Evolutionary conservation across 2,113 vertebrate species (phyloP).

Genomic region (Serinus canaria): DNA sequence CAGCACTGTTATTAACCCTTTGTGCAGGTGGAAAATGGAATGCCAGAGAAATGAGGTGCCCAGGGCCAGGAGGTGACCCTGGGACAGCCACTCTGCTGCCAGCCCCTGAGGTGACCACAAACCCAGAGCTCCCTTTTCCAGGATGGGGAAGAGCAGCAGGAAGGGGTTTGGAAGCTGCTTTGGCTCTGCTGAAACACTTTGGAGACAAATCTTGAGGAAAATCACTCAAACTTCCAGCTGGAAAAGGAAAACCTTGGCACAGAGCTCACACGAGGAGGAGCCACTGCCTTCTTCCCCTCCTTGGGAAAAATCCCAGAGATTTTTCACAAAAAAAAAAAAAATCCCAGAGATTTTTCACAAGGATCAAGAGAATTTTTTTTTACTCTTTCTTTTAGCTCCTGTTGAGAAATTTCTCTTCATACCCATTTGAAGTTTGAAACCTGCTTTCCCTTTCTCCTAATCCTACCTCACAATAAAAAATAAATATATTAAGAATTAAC

Average conservation of each 20-base stretch:
- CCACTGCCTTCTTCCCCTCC: not conserved
- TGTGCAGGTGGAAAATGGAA: not conserved
- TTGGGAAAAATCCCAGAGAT: rapidly evolving
- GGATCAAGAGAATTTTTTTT: not conserved
- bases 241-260: not conserved
- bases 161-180: too few species aligned
- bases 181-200: not conserved
- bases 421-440: not conserved
- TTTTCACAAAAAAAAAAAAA: too few species aligned
- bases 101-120: not conserved
- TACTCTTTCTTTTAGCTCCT: not conserved
- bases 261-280: rapidly evolving
- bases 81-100: not conserved
- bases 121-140: not conserved
- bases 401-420: not conserved
- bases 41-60: not conserved
- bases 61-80: not conserved
- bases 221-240: not conserved
- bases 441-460: not conserved
- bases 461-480: not conserved
- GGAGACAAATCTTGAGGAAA: not conserved
- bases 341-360: not conserved
- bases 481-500: not conserved
- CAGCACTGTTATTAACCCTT: not conserved
- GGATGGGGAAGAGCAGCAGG: not conserved